Conservation (phyloP, 2,113 vertebrate genomes). For the Acrocephalus arundinaceus region DNA sequence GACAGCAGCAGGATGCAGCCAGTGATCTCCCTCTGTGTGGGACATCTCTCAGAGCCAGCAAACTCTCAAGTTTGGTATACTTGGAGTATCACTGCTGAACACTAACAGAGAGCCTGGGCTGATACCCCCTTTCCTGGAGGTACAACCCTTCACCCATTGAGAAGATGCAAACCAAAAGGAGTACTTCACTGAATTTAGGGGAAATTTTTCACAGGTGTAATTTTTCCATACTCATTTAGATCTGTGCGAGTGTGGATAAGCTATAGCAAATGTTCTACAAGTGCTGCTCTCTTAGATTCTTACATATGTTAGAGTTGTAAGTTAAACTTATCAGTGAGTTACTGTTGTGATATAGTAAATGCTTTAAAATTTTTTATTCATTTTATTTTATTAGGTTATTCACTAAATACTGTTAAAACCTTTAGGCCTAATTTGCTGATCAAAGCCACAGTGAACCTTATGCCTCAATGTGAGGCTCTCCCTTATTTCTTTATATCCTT, state of each 20-base stretch:
- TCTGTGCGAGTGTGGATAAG: background rate
- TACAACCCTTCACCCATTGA: background rate
- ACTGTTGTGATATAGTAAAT: background rate
- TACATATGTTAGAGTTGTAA: fast-evolving
- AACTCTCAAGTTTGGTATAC: background rate
- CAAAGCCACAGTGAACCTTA: background rate
- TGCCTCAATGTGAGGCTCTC: fast-evolving
- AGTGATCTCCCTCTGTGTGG: background rate
- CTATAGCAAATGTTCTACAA: fast-evolving
- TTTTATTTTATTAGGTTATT: background rate
- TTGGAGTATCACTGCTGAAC: background rate
- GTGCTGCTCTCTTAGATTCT: background rate
- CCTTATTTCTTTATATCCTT: background rate
- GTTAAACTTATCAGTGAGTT: background rate
- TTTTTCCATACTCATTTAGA: background rate
- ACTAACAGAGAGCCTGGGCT: background rate
- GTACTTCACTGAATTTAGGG: background rate
- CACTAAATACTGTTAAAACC: background rate
- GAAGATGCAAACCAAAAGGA: background rate
- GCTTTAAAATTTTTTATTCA: background rate
- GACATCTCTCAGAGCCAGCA: background rate
- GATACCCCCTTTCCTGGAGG: background rate
- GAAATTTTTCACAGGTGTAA: background rate
- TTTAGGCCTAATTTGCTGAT: background rate
- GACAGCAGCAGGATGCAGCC: fast-evolving